Base-by-base conservation (phyloP, 2,113 vertebrate species). In the Aleadryas rufinucha region DNA sequence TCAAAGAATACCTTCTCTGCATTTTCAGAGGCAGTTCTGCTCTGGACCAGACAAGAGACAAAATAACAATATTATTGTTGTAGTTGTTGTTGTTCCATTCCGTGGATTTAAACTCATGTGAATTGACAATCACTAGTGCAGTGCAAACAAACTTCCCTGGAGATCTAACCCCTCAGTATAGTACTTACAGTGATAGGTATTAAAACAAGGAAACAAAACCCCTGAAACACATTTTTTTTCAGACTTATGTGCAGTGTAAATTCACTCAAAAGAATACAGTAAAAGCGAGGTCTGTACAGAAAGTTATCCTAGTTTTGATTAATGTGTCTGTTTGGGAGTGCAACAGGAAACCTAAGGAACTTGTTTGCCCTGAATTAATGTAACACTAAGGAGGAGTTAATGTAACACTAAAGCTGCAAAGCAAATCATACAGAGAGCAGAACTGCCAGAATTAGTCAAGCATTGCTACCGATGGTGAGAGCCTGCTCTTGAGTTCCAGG, bases 401-500 rank as follows among this genome's bases (percentile, higher is more conserved):
- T 39, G 2, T 6, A 94, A 79, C 54, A 70, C 63, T 28, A 37
- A 80, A 69, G 41, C 80, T 61, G 75, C 77, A 80, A 87, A 80
- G 63, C 42, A 69, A 87, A 88, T 72, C 59, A 79, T 0, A 66
- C 74, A 28, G 52, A 27, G 63, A 39, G 70, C 57, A 89, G 89
- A 94, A 76, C 86, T 57, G 78, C 77, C 79, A 64, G 69, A 78
- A 83, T 80, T 60, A 93, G 68, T 87, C 75, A 91, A 44, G 26
- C 20, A 5, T 68, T 85, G 35, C 33, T 91, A 41, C 76, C 3
- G 0, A 28, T 8, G 30, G 50, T 35, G 50, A 0, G 3, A 91
- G 75, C 66, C 65, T 70, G 70, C 87, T 86, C 78, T 37, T 31
- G 82, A 35, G 93, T 96, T 97, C 94, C 95, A 95, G 94, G 88